Base-by-base conservation (phyloP, 2,113 vertebrate species). In the Notarius lentiginosus region DNA sequence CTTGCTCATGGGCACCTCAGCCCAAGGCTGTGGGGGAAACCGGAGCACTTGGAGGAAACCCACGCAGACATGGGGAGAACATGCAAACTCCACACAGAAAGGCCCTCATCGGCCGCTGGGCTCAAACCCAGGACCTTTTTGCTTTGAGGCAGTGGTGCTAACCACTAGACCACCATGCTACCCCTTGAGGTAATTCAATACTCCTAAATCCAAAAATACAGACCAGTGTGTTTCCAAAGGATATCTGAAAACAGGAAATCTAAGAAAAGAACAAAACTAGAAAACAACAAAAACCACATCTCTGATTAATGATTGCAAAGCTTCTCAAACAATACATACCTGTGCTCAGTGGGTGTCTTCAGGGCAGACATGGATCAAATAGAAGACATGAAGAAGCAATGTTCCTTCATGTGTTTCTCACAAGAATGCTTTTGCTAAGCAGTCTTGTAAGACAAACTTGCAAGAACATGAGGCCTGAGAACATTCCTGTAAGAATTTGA, bases 371-470 rank as follows among this genome's bases (percentile, higher is more conserved):
- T 30, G 66, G 55, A 58, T n/a, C 77, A 58, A 17, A 7, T 53
- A 8, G 77, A 79, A 30, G 51, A 51, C 47, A 9, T 51, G 22
- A 24, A 75, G 5, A 75, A 75, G 51, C 24, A 27, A 2, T 34
- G 34, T 34, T 34, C 34, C 34, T 7, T 15, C 15, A 27, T 27
- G 22, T 14, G 17, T 77, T 55, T 14, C 51, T 79, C 15, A 53
- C 76, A 79, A 27, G 53, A 79, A 79, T 18, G 2, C 27, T 7
- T 79, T 79, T 79, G 76, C n/a, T 53, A 79, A 56, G 76, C 30
- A 30, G 18, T 56, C 53, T 79, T 56, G n/a, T 56, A 79, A 79
- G n/a, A 51, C 47, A 49, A 76, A n/a, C 76, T 56, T 79, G 75
- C 12, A 79, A 27, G 12, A 55, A 79, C 75, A 79, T 56, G 75